Evolutionary conservation across 2,797 vertebrate genomes (phyloP).

Genomic region (Lepilemur ruficaudatus): DNA sequence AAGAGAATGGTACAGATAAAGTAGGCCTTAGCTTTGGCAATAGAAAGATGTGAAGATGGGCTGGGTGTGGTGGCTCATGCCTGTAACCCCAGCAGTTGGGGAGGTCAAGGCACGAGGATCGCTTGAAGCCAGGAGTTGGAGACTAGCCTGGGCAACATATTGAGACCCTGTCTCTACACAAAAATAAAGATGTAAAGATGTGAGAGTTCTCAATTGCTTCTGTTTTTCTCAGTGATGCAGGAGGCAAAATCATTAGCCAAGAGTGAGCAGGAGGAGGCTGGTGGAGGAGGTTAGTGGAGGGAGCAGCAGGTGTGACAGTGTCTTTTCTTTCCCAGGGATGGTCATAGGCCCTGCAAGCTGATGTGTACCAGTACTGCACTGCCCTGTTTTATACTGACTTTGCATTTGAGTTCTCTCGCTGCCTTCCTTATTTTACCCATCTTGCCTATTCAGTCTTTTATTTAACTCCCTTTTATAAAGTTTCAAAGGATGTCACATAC

Average conservation of each 20-base stretch:
- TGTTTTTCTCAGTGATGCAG: not conserved
- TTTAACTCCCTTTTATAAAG: not conserved
- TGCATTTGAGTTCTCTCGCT: not conserved
- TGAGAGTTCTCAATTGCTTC: not conserved
- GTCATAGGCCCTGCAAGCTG: not conserved
- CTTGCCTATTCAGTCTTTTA: not conserved
- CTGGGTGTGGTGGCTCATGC: not conserved
- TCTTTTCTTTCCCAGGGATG: not conserved
- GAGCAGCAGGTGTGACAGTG: not conserved
- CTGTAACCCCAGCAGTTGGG: not conserved
- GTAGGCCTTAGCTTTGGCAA: not conserved
- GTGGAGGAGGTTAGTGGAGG: not conserved
- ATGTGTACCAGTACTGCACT: not conserved
- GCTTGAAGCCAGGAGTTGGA: not conserved
- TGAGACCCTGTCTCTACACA: not conserved
- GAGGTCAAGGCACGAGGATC: not conserved
- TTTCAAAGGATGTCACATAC: not conserved
- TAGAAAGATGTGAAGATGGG: not conserved
- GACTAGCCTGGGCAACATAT: not conserved
- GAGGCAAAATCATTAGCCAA: not conserved
- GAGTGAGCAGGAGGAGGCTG: not conserved
- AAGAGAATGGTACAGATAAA: not conserved
- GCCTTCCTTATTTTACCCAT: conserved; percentile 9
- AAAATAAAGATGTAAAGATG: not conserved
- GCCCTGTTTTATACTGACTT: not conserved